Evolutionary conservation across 2,113 vertebrate species (phyloP), one percentile per base, ranked within the genome.

Genomic region (Phalacrocorax brasilianus): DNA sequence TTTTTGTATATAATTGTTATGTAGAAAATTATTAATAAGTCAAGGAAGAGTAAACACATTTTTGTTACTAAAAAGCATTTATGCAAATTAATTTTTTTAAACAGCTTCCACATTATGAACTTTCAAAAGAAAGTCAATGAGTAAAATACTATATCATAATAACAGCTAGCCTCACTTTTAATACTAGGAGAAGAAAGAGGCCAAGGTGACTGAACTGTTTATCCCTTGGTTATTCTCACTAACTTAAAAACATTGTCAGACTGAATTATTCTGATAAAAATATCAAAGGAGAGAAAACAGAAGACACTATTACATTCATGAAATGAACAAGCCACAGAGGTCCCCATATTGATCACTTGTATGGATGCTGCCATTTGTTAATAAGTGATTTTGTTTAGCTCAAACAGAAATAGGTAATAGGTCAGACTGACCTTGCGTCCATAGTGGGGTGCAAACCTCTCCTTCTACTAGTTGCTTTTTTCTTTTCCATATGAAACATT

Each of bases 201-300:
- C 97, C 91, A 97, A 96, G 94, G 94, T 96, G 95, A 97, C 84
- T 97, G 94, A 97, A 96, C 94, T 89, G 62, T 85, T 95, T 94
- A 91, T 94, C 83, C 79, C 47, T 86, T 80, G 63, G 86, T 97
- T 89, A 75, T 94, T 92, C 88, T 95, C 91, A 59, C 70, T 93
- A 93, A 91, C 94, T 88, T 93, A 85, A 66, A 95, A 96, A 91
- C 78, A 91, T 77, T 96, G 96, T 96, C 95, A 95, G 71, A 85
- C n/a, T 50, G 91, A 95, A 96, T 97, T 94, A 97, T 96, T 89
- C 85, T 71, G 78, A 80, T 83, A 83, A 94, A 96, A 96, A 95
- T 96, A 95, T 90, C 84, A 95, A 95, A 96, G 93, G 58, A 85
- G 77, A 80, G 67, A 90, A 94, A 96, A 58, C 74, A 88, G 78